phyloP scores from a whole-genome alignment of 2,113 vertebrate genomes.

The Paracanthobrama guichenoti region DNA sequence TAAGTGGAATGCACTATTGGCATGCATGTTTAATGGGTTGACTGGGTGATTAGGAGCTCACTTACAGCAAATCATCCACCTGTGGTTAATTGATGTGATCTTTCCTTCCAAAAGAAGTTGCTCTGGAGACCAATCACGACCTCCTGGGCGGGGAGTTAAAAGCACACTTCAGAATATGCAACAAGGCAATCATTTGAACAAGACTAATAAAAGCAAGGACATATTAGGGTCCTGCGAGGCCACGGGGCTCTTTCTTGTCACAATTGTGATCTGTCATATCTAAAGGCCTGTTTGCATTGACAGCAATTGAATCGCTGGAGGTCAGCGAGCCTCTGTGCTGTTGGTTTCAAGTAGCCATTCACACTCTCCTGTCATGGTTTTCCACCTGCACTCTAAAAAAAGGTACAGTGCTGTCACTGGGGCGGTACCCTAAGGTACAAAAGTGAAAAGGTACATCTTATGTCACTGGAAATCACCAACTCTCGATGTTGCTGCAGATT shows the following conservation, averaged over 20 bases:
- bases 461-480: background rate
- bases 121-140: background rate
- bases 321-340: background rate
- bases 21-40: background rate
- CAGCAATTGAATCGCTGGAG: background rate
- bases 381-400: too few relatives aligned
- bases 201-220: background rate
- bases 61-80: slow-evolving; percentile 20
- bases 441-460: too few relatives aligned
- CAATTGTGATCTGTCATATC: background rate
- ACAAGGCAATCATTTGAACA: background rate
- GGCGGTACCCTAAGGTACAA: too few relatives aligned
- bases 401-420: too few relatives aligned
- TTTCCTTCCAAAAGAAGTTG: slow-evolving; percentile 11
- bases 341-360: background rate
- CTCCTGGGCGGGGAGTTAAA: background rate
- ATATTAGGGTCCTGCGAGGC: background rate
- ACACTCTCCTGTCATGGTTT: background rate
- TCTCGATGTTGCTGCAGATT: too few relatives aligned
- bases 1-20: background rate
- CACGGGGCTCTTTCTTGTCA: background rate
- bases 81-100: slow-evolving; percentile 39
- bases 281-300: background rate
- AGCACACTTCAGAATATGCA: background rate
- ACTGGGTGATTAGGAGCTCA: slow-evolving; percentile 24